A percentile compares a stretch with the other conserved stretches of the same genome.
Evolutionary conservation across 2,888 invertebrate genomes (phyloP).

Genomic region (Harmothoe impar): DNA sequence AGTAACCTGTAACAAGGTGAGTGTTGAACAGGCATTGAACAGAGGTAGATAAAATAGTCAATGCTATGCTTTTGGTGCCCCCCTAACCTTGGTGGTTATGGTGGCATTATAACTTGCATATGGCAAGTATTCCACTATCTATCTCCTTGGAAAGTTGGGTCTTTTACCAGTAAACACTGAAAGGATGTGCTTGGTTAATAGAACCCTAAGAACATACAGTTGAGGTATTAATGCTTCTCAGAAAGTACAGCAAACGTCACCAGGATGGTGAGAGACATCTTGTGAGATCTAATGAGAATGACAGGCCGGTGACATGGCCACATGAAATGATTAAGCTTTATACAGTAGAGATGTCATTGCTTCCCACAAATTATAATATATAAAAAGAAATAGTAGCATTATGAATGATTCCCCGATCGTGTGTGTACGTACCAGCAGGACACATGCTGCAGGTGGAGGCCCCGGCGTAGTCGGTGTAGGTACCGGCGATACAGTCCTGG

Average conservation of each 20-base stretch:
- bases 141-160: too few relatives aligned
- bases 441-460: conserved; percentile 74
- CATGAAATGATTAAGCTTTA: background rate
- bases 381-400: background rate
- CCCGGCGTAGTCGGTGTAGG: conserved; percentile 77
- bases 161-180: too few relatives aligned
- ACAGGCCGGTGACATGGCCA: background rate
- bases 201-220: too few relatives aligned
- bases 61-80: background rate
- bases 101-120: too few relatives aligned
- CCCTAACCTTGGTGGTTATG: too few relatives aligned
- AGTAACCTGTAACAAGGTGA: conserved; percentile 75
- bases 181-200: too few relatives aligned
- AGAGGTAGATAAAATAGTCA: background rate
- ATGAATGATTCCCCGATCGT: too few relatives aligned
- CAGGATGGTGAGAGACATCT: too few relatives aligned
- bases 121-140: too few relatives aligned
- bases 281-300: background rate
- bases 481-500: conserved; percentile 77
- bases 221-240: too few relatives aligned
- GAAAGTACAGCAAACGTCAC: too few relatives aligned
- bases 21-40: background rate
- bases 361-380: background rate
- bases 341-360: background rate
- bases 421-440: conserved; percentile 76